Percentiles rank a stretch among this genome's conserved stretches.
Conservation (phyloP, 2,113 vertebrate genomes). For the Pedionomus torquatus region DNA sequence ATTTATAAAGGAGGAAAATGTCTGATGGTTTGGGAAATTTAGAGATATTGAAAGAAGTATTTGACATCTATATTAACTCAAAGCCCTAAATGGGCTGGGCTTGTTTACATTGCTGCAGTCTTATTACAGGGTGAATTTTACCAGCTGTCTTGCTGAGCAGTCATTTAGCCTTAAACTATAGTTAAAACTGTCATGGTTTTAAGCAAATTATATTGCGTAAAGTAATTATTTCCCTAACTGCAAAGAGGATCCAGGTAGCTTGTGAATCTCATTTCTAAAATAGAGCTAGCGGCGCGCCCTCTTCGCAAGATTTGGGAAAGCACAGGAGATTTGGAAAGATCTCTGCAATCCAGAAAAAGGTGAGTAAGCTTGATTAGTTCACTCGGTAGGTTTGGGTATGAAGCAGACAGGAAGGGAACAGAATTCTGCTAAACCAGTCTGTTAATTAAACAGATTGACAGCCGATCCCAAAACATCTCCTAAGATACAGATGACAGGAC, state of each 20-base stretch:
- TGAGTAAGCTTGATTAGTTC: fast-evolving
- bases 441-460: not conserved
- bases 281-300: not conserved
- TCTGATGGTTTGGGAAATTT: conserved; percentile 22
- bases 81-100: conserved; percentile 37
- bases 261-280: conserved; percentile 7
- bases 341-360: not conserved
- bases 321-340: not conserved
- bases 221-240: conserved; percentile 57
- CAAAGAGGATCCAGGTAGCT: conserved; percentile 39
- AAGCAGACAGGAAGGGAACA: not conserved
- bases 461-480: not conserved
- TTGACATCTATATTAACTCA: conserved; percentile 59
- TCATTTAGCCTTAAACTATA: conserved; percentile 57
- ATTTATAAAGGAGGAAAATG: not conserved
- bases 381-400: fast-evolving
- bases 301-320: fast-evolving
- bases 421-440: not conserved
- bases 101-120: conserved; percentile 30
- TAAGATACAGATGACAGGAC: too few relatives aligned
- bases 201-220: conserved; percentile 57
- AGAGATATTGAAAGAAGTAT: conserved; percentile 29
- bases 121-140: conserved; percentile 59
- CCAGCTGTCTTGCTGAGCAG: conserved; percentile 61
- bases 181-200: conserved; percentile 63